phyloP scores from a whole-genome alignment of 2,797 vertebrate species.

The Protosalanx chinensis region DNA sequence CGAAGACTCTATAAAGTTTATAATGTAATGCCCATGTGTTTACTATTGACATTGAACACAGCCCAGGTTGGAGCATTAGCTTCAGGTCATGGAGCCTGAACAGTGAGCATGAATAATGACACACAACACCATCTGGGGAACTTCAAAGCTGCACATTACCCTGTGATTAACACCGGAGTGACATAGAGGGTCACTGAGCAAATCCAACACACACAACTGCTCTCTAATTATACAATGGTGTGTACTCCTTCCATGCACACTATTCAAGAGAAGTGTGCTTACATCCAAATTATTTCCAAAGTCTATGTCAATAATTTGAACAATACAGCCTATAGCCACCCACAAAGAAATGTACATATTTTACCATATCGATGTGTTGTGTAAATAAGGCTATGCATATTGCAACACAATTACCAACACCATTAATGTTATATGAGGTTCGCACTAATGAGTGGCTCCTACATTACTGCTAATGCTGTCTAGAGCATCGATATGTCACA shows the following conservation, averaged over 20 bases:
- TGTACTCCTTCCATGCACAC: background rate
- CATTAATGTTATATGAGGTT: background rate
- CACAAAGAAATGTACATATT: background rate
- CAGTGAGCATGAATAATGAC: slow-evolving; percentile 71
- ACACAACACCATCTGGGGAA: slow-evolving; percentile 70
- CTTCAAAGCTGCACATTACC: slow-evolving; percentile 74
- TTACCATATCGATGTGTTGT: background rate
- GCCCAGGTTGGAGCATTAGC: slow-evolving; percentile 67
- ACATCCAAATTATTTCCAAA: background rate
- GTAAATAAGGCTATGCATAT: background rate
- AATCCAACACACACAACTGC: slow-evolving; percentile 52
- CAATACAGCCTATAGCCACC: background rate
- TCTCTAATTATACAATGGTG: slow-evolving; percentile 35
- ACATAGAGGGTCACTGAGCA: slow-evolving; percentile 68
- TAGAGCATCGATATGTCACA: background rate
- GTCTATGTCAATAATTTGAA: background rate
- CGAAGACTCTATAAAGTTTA: slow-evolving; percentile 51
- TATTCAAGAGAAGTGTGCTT: slow-evolving; percentile 15
- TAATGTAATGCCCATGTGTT: slow-evolving; percentile 50
- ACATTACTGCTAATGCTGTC: background rate
- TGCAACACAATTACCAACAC: background rate
- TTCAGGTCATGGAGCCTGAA: slow-evolving; percentile 74
- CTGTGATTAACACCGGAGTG: slow-evolving; percentile 70
- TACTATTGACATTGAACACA: slow-evolving; percentile 63
- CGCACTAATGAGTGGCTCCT: background rate